Percentiles rank a stretch among this genome's conserved stretches.
These are phyloP conservation scores for Noctilio leporinus DNA, from an alignment of 2,113 vertebrate genomes.

Conservation along the genomic window DNA sequence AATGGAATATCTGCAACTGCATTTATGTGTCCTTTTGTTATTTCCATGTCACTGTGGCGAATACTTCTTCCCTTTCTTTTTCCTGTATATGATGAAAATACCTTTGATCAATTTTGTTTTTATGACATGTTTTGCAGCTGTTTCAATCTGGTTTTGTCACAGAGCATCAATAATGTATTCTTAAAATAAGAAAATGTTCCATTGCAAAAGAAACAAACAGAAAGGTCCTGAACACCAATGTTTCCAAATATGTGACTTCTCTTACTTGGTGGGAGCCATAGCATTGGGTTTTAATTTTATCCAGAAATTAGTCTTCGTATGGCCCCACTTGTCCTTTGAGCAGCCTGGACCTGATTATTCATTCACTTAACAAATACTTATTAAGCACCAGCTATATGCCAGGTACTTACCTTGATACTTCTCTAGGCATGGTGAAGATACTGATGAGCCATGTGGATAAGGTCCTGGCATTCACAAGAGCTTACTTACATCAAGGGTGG, in stretches of 20 bases:
- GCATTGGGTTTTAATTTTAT: neutral
- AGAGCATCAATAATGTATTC: neutral
- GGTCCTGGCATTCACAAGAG: neutral
- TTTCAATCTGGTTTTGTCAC: slow-evolving; percentile 11
- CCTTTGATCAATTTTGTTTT: slow-evolving; percentile 7
- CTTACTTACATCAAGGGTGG: neutral
- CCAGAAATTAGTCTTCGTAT: neutral
- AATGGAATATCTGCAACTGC: neutral
- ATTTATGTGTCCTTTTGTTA: neutral
- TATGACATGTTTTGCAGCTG: neutral
- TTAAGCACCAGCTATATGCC: neutral
- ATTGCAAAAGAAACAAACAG: neutral
- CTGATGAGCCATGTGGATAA: neutral
- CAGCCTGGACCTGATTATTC: neutral
- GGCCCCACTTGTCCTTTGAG: neutral
- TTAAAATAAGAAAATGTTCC: slow-evolving; percentile 16
- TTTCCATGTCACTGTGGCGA: neutral
- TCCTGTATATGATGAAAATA: neutral
- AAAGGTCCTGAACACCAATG: neutral
- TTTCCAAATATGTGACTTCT: neutral
- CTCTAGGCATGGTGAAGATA: neutral
- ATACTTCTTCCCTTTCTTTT: neutral
- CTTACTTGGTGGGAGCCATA: neutral
- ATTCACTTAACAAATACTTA: neutral
- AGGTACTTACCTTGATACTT: neutral